Conservation (phyloP, 2,888 invertebrate genomes). For the Empis livida region DNA sequence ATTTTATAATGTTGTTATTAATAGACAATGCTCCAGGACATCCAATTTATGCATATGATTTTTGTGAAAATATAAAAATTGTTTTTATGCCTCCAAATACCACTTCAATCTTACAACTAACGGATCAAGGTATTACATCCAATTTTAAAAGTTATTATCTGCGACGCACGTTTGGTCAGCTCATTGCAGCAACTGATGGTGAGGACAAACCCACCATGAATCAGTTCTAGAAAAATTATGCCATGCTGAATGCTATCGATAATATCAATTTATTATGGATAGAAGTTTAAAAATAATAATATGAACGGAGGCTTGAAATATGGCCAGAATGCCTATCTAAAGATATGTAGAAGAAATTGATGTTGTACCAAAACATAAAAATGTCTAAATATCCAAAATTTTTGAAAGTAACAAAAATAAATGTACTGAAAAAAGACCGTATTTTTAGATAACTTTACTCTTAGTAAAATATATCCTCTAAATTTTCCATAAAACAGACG, state of each 20-base stretch:
- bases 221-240: slow-evolving; percentile 10
- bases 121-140: slow-evolving; percentile 3
- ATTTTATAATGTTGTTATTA: too few species aligned
- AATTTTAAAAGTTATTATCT: slow-evolving; percentile 9
- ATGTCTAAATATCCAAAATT: too few species aligned
- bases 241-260: slow-evolving; percentile 9
- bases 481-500: too few species aligned
- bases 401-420: too few species aligned
- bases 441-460: too few species aligned
- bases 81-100: neutral
- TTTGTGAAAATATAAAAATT: neutral
- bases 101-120: neutral
- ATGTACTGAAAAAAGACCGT: too few species aligned
- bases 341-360: slow-evolving; percentile 3
- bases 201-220: slow-evolving; percentile 7
- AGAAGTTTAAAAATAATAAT: slow-evolving; percentile 8
- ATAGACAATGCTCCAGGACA: neutral
- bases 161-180: too few species aligned
- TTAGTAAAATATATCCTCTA: too few species aligned
- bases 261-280: slow-evolving; percentile 8
- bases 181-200: slow-evolving; percentile 8
- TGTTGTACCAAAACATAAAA: slow-evolving; percentile 2
- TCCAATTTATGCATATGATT: neutral
- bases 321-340: slow-evolving; percentile 9
- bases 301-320: slow-evolving; percentile 9